A percentile compares a stretch with the other conserved stretches of the same genome.
phyloP scores from a whole-genome alignment of 2,888 invertebrate species.

The Corbicula japonica region DNA sequence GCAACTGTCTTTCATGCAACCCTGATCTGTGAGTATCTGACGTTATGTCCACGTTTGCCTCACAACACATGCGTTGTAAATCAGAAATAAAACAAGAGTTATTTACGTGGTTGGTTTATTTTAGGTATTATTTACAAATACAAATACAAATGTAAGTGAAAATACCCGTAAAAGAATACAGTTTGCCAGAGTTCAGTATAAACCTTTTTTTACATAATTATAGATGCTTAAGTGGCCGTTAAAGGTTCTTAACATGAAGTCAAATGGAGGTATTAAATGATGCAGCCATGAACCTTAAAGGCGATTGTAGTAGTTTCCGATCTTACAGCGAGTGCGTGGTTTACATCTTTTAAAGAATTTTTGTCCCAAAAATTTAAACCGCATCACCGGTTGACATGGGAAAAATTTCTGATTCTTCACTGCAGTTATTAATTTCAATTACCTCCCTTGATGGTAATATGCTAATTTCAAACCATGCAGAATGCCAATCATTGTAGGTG shows the following conservation, averaged over 20 bases:
- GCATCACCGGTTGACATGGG: too few species aligned
- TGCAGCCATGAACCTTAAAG: not conserved
- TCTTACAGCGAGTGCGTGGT: not conserved
- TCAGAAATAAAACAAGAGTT: constrained; percentile 10
- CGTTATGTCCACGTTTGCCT: not conserved
- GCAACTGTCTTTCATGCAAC: too few species aligned
- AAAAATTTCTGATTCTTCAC: too few species aligned
- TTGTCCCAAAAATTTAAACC: not conserved
- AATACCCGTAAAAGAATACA: constrained; percentile 41
- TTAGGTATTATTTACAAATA: not conserved
- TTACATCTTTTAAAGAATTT: not conserved
- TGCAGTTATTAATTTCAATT: too few species aligned
- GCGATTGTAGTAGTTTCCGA: not conserved
- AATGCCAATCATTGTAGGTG: too few species aligned
- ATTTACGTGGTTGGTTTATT: not conserved
- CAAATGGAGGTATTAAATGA: not conserved
- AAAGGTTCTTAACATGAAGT: not conserved
- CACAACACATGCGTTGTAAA: constrained; percentile 9
- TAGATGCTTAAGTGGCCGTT: not conserved
- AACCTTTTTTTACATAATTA: not conserved
- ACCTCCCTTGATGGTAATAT: too few species aligned
- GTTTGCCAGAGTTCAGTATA: constrained; percentile 10
- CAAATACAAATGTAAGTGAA: not conserved
- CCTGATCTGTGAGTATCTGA: not conserved
- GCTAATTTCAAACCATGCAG: too few species aligned